Conservation (phyloP, 2,113 vertebrate species). For the Acrocephalus arundinaceus region DNA sequence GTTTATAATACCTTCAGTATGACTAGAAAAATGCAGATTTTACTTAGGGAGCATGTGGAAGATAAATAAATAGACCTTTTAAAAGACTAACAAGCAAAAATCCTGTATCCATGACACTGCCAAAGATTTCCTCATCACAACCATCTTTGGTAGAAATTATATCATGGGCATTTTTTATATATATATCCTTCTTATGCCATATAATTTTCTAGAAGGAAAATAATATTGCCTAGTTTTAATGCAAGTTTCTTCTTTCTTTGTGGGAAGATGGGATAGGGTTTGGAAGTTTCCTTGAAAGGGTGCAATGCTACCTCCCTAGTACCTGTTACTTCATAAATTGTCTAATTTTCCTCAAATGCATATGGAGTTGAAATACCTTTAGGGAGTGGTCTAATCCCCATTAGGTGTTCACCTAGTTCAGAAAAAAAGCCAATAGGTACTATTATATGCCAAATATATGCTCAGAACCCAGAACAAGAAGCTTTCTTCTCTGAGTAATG, state of each 20-base stretch:
- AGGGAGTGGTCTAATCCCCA: not conserved
- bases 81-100: not conserved
- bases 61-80: not conserved
- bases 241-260: not conserved
- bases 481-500: not conserved
- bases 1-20: not conserved
- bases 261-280: not conserved
- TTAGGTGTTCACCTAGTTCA: not conserved
- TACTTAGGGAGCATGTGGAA: not conserved
- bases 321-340: not conserved
- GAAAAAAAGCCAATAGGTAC: not conserved
- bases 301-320: not conserved
- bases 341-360: not conserved
- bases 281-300: not conserved
- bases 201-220: not conserved
- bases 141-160: not conserved
- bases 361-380: not conserved
- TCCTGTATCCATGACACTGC: accelerated
- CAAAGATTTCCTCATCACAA: not conserved
- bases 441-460: not conserved
- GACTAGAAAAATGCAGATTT: not conserved
- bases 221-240: not conserved
- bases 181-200: not conserved
- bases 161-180: accelerated
- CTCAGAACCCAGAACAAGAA: not conserved